phyloP scores from a whole-genome alignment of 2,113 vertebrate species.

The Turdus rufiventris region DNA sequence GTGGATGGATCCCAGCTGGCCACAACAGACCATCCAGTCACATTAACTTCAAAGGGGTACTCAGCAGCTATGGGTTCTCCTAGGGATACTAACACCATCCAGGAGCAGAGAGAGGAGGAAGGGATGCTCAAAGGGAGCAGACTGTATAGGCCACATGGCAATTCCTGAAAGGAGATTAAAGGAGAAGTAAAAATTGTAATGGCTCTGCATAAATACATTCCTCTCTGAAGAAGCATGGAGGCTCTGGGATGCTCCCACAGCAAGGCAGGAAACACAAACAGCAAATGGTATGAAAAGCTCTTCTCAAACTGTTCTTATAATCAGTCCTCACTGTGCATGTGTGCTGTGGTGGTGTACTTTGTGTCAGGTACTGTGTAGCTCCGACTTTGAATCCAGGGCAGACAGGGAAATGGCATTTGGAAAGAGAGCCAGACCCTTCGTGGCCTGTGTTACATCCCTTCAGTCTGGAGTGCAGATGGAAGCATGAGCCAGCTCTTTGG shows the following conservation, averaged over 20 bases:
- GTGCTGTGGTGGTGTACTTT: not conserved
- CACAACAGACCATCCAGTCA: not conserved
- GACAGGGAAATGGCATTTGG: not conserved
- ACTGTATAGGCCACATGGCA: not conserved
- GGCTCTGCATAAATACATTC: not conserved
- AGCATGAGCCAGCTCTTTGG: conserved; percentile 10
- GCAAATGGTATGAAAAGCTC: not conserved
- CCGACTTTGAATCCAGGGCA: not conserved
- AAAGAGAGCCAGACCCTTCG: not conserved
- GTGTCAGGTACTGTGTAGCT: not conserved
- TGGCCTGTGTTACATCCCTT: not conserved
- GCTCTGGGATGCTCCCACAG: not conserved
- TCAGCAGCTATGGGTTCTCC: not conserved
- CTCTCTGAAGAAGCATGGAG: not conserved
- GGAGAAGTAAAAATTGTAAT: not conserved
- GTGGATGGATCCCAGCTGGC: conserved; percentile 10
- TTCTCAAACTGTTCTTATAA: not conserved
- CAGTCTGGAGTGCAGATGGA: conserved; percentile 50
- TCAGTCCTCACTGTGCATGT: not conserved
- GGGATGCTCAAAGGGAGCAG: not conserved
- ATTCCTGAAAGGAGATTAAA: not conserved
- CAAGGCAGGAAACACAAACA: not conserved
- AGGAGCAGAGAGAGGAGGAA: not conserved
- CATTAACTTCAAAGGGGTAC: conserved; percentile 21
- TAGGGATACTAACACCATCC: not conserved